phyloP scores from a whole-genome alignment of 2,888 invertebrate species.

The Phortica okadai region DNA sequence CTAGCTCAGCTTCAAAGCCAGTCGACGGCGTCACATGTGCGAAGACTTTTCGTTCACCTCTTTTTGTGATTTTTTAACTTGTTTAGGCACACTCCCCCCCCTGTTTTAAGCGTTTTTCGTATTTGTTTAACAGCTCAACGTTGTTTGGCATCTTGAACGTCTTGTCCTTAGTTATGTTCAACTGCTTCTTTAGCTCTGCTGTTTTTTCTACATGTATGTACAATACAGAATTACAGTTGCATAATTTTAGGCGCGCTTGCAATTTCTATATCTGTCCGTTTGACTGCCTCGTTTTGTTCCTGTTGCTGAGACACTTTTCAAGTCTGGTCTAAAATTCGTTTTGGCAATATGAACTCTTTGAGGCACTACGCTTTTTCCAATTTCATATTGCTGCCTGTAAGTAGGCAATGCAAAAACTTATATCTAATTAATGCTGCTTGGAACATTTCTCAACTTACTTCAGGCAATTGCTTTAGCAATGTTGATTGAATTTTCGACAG shows the following conservation, averaged over 20 bases:
- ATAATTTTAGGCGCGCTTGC: conserved; percentile 53
- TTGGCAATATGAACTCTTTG: background rate
- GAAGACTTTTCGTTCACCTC: too few relatives aligned
- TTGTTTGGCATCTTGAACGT: conserved; percentile 22
- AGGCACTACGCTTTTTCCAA: background rate
- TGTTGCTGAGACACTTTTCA: background rate
- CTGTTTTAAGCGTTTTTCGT: conserved; percentile 7
- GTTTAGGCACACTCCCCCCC: background rate
- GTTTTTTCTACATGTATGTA: background rate
- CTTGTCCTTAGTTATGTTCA: conserved; percentile 19
- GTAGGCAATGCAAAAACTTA: background rate
- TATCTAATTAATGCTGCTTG: background rate
- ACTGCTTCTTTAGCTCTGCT: background rate
- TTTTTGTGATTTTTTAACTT: too few relatives aligned
- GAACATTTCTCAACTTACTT: too few relatives aligned
- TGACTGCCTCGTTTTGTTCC: background rate
- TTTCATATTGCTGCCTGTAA: background rate
- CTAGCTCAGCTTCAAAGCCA: background rate
- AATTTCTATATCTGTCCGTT: background rate
- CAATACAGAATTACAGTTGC: conserved; percentile 43
- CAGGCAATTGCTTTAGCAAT: background rate
- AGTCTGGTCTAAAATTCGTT: background rate
- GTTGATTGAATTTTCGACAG: background rate
- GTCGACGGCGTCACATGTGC: background rate
- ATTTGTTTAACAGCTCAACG: conserved; percentile 5